These are phyloP conservation scores for Helicoverpa assulta DNA, from an alignment of 2,888 invertebrate species.

Conservation along the genomic window DNA sequence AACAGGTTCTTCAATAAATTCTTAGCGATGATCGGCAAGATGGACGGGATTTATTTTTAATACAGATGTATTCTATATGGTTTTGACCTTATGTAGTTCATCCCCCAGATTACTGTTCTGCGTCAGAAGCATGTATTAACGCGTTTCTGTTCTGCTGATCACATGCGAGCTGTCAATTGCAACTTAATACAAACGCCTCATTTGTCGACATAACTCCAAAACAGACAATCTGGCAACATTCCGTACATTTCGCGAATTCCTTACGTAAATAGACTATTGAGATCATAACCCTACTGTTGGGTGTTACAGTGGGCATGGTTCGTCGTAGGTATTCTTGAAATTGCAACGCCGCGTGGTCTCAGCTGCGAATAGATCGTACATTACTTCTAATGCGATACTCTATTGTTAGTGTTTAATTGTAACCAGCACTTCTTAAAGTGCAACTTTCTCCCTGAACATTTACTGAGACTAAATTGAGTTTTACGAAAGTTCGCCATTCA, in stretches of 20 bases:
- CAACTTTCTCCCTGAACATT: not conserved
- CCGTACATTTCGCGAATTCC: slow-evolving; percentile 36
- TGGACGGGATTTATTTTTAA: not conserved
- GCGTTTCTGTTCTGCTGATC: slow-evolving; percentile 12
- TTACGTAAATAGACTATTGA: slow-evolving; percentile 54
- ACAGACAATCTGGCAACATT: slow-evolving; percentile 44
- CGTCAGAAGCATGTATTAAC: slow-evolving; percentile 7
- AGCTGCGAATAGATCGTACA: slow-evolving; percentile 24
- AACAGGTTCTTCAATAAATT: too few species aligned
- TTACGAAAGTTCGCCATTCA: not conserved
- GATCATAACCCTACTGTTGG: slow-evolving; percentile 55
- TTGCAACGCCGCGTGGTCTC: slow-evolving; percentile 28
- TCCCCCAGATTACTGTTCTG: not conserved
- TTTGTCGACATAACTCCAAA: slow-evolving; percentile 37
- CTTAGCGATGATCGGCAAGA: not conserved
- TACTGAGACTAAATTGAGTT: slow-evolving; percentile 1
- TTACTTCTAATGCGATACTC: slow-evolving; percentile 10
- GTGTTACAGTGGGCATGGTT: slow-evolving; percentile 41
- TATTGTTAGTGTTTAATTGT: not conserved
- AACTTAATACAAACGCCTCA: slow-evolving; percentile 17
- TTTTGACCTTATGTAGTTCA: slow-evolving; percentile 2
- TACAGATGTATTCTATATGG: too few species aligned
- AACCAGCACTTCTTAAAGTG: not conserved
- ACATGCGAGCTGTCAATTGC: slow-evolving; percentile 23
- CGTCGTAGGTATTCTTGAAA: slow-evolving; percentile 52